Percentiles rank a stretch among this genome's conserved stretches.
These are phyloP conservation scores for Rhinella marina DNA, from an alignment of 2,797 vertebrate species.

Conservation along the genomic window DNA sequence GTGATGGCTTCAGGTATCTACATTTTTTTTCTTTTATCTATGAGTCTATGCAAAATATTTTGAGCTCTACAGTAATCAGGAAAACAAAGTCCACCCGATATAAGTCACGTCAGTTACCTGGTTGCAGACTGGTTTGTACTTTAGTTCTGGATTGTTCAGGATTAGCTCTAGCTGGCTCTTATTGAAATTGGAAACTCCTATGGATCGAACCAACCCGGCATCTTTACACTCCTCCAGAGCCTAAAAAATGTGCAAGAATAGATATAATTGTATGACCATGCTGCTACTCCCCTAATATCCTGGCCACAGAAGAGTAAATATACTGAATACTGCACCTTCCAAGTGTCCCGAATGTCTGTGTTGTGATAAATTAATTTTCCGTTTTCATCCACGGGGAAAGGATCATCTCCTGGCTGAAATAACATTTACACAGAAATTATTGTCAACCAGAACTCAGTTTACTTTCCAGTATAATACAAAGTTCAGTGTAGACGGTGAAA, in stretches of 20 bases:
- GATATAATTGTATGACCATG: background rate
- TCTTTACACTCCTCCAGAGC: constrained; percentile 82
- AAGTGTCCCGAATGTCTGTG: constrained; percentile 50
- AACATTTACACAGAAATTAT: background rate
- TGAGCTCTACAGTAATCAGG: too few species aligned
- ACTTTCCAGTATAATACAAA: too few species aligned
- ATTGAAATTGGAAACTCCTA: constrained; percentile 88
- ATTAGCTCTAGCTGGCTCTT: constrained; percentile 77
- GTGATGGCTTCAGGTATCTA: too few species aligned
- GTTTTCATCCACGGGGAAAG: constrained; percentile 43
- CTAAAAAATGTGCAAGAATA: constrained; percentile 49
- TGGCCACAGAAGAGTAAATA: too few species aligned
- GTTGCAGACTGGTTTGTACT: constrained; percentile 84
- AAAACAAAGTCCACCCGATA: too few species aligned
- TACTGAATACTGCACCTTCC: constrained; percentile 39
- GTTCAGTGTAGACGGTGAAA: too few species aligned
- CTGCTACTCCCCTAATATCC: background rate
- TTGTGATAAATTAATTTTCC: constrained; percentile 45
- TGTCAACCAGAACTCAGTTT: too few species aligned
- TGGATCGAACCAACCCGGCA: constrained; percentile 78
- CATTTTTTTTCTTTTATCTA: too few species aligned
- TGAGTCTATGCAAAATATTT: too few species aligned
- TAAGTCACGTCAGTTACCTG: constrained; percentile 73
- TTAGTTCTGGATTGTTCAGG: constrained; percentile 83
- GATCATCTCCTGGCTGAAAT: constrained; percentile 50